Evolutionary conservation across 2,113 vertebrate genomes (phyloP), one percentile per base, ranked within the genome.

Genomic region (Craseonycteris thonglongyai): DNA sequence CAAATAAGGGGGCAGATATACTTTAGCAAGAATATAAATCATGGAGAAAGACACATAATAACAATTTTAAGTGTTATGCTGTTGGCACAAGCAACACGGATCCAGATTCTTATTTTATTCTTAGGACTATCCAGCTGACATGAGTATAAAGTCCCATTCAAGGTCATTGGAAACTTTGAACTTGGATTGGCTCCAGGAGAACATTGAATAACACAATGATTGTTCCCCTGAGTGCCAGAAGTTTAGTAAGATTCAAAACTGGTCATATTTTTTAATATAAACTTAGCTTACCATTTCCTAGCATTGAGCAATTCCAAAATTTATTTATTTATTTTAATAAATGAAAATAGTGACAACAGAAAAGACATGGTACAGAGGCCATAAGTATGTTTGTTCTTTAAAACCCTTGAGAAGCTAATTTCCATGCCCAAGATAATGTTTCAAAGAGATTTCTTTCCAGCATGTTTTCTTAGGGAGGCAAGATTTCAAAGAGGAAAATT

Each of bases 331-430:
- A n/a, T n/a, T 81, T 93, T 51, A 47, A 47, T 28, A 93, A 79
- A 76, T 59, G 59, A 38, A 85, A 94, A 91, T 40, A 83, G 40
- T 68, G n/a, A 72, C 58, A 93, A 89, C 42, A 68, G 81, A 90
- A 78, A 96, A 66, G 40, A 83, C 42, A 26, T 78, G 38, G 8
- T 51, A 69, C 49, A 58, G 58, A 84, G 59, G 40, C 40, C 47
- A 2, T n/a, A 51, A 68, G 79, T 66, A 78, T 40, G 33, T 90
- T 65, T 75, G 63, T 35, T 90, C 21, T 96, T 93, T 95, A 84
- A 93, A 94, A 92, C 88, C 92, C 85, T 91, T 74, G 81, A 88
- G 96, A 97, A 91, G 51, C 94, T 96, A 96, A 98, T 98, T 97
- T 97, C 91, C 97, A 96, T 51, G 68, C 15, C 2, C 61, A 92